A percentile compares a stretch with the other conserved stretches of the same genome.
Evolutionary conservation across 2,888 invertebrate species (phyloP).

Genomic region (Atherix ibis): DNA sequence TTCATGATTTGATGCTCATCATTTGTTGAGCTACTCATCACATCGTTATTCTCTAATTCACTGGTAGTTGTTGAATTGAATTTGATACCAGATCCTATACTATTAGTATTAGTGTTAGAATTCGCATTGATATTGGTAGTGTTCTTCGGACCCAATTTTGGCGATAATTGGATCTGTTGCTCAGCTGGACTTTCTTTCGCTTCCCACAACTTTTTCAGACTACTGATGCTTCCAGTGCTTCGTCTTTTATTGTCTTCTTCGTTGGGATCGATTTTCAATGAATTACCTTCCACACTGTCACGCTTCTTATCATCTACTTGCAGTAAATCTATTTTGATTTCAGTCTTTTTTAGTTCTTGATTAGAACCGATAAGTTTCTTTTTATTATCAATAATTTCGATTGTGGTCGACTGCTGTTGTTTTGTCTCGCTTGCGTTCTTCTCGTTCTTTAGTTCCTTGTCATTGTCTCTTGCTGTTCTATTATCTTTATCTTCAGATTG

Average conservation of each 20-base stretch:
- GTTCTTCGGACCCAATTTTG: slow-evolving; percentile 40
- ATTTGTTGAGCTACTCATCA: slow-evolving; percentile 2
- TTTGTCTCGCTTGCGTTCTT: slow-evolving; percentile 6
- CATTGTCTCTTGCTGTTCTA: slow-evolving; percentile 4
- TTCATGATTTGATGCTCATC: slow-evolving; percentile 13
- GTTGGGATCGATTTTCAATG: slow-evolving; percentile 27
- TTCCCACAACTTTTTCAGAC: slow-evolving; percentile 85
- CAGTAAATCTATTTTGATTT: slow-evolving; percentile 32
- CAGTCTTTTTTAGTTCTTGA: slow-evolving; percentile 31
- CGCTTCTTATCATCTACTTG: slow-evolving; percentile 29
- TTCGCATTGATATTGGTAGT: no score
- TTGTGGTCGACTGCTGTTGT: neutral
- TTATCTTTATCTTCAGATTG: slow-evolving; percentile 7
- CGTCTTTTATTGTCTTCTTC: slow-evolving; percentile 73
- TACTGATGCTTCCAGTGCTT: slow-evolving; percentile 84
- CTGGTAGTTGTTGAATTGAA: slow-evolving; percentile 9
- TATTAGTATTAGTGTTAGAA: no score
- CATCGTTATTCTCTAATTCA: slow-evolving; percentile 11
- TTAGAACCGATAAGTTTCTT: slow-evolving; percentile 7
- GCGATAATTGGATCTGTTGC: slow-evolving; percentile 41
- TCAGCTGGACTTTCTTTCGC: slow-evolving; percentile 44
- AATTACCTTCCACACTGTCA: slow-evolving; percentile 29
- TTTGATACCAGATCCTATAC: no score
- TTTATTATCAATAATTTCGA: slow-evolving; percentile 6
- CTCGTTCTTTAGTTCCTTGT: slow-evolving; percentile 7